Base-by-base conservation (phyloP, 1,140 invertebrate species). In the Drepana arcuata region DNA sequence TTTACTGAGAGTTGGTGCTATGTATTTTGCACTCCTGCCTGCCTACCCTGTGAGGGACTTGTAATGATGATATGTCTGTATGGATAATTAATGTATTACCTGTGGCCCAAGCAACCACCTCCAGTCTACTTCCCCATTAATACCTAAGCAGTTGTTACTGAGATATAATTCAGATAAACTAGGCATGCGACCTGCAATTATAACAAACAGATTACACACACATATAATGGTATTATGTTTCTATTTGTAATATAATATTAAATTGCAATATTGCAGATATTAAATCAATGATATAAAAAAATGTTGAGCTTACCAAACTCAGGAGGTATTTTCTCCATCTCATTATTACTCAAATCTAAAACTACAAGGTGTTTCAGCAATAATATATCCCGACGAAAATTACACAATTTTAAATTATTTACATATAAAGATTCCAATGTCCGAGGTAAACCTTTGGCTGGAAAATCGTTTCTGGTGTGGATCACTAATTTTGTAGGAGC, bases 281-380 rank as follows among this genome's bases (percentile, higher is more conserved):
- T n/a, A n/a, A n/a, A n/a, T n/a, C n/a, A n/a, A n/a, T n/a, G n/a
- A 7, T 27, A 18, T 29, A 48, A 7, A 35, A 10, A 2, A 35
- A 27, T 24, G 7, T 14, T 16, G 1, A 13, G 14, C 23, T 85
- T 80, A 39, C 91, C 92, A 36, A 96, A 53, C 65, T 92, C 91
- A 14, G 86, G 73, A 10, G 94, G 94, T 14, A 96, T 67, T 50
- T 80, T 87, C 32, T 85, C 86, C 21, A 96, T 84, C 37, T 88
- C 83, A 85, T 96, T 97, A 41, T 91, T 84, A 18, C 88, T 91
- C 28, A 95, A 78, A 85, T 96, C 90, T 36, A 96, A 81, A 23
- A 88, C 51, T 45, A 81, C 85, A 12, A 97, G 80, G 60, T 86
- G 86, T 15, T 85, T 84, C 2, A 93, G 60, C 5, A 81, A 70